A percentile compares a stretch with the other conserved stretches of the same genome.
These are phyloP conservation scores for Sebastes diaconus DNA, from an alignment of 2,797 vertebrate genomes.

Conservation along the genomic window DNA sequence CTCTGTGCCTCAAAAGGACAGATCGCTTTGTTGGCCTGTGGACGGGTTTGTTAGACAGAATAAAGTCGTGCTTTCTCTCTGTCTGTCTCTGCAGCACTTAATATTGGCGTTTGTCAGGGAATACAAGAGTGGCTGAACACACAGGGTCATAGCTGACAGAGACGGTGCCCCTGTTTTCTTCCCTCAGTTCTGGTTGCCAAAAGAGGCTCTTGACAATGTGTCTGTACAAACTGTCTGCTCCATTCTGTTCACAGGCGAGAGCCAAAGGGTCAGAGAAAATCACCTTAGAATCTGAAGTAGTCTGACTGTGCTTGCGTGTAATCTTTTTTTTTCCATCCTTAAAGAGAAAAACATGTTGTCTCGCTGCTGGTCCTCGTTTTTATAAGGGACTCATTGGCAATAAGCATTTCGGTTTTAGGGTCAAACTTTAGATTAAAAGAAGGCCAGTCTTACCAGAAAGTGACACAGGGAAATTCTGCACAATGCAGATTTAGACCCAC, in stretches of 20 bases:
- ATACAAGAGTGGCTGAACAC: slow-evolving; percentile 46
- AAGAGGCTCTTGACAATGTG: slow-evolving; percentile 53
- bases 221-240: slow-evolving; percentile 70
- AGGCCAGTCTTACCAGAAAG: neutral
- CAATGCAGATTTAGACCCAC: neutral
- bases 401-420: neutral
- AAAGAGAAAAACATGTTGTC: neutral
- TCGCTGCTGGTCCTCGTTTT: neutral
- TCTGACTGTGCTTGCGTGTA: neutral
- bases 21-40: slow-evolving; percentile 21
- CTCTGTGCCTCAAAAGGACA: slow-evolving; percentile 42
- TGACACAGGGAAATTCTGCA: neutral
- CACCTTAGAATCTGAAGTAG: neutral
- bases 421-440: neutral
- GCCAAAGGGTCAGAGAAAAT: slow-evolving; percentile 3
- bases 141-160: slow-evolving; percentile 54
- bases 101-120: slow-evolving; percentile 51
- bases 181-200: slow-evolving; percentile 26
- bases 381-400: neutral
- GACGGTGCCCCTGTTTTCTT: slow-evolving; percentile 11
- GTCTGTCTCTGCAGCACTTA: slow-evolving; percentile 29
- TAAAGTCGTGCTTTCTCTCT: slow-evolving; percentile 15
- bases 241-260: slow-evolving; percentile 39
- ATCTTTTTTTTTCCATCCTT: neutral
- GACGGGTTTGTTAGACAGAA: slow-evolving; percentile 17